Conservation (phyloP, 2,113 vertebrate genomes). For the Albula glossodonta region DNA sequence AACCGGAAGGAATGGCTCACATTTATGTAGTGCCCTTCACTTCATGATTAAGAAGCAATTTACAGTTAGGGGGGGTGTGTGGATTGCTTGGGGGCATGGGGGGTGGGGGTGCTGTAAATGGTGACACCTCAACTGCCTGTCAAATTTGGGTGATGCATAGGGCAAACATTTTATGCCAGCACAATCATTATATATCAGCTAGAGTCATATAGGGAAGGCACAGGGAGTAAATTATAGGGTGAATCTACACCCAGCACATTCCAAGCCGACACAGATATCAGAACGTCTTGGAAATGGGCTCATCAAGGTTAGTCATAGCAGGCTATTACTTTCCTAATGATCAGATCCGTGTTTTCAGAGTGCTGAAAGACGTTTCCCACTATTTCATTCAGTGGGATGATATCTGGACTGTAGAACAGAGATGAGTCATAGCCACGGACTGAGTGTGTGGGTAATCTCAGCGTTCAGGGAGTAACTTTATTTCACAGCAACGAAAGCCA, state of each 20-base stretch:
- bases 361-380: not conserved
- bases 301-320: not conserved
- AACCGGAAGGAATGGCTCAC: too few species aligned
- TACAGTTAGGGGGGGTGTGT: too few species aligned
- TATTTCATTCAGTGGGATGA: not conserved
- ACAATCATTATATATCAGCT: too few species aligned
- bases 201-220: too few species aligned
- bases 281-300: not conserved
- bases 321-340: not conserved
- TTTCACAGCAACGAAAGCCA: conserved; percentile 5
- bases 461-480: not conserved
- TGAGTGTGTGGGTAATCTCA: not conserved
- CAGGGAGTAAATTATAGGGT: not conserved
- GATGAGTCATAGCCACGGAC: not conserved
- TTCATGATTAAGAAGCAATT: too few species aligned
- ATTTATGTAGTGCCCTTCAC: too few species aligned
- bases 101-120: too few species aligned
- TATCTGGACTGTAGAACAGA: not conserved
- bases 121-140: too few species aligned
- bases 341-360: not conserved
- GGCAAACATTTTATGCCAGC: too few species aligned
- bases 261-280: too few species aligned
- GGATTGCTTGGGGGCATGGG: too few species aligned
- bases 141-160: too few species aligned
- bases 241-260: not conserved